Evolutionary conservation across 92 coral and sea anemone genomes (phyloP), one percentile per base, ranked within the genome.

Genomic region (Hydrozoanthus gracilis): DNA sequence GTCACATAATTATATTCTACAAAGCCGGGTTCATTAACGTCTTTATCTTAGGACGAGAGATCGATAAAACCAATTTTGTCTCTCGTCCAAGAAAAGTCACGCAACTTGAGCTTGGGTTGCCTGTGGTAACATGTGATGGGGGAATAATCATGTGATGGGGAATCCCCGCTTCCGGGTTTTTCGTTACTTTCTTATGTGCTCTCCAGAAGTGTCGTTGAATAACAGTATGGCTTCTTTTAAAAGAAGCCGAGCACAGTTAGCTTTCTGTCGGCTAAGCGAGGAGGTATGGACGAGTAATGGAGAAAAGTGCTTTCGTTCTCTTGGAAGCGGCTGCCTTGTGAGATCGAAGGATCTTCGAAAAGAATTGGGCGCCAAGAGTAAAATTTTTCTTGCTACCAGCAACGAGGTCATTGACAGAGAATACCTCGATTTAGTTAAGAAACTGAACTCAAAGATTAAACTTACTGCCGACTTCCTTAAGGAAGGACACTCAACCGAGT

Each of bases 221-320:
- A 27, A 0, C 3, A 68, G 47, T 3, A 68, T 68, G 73, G 73
- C 13, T 68, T 68, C 17, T 65, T 20, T 48, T 14, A 49, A 64
- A 17, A 16, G 85, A 16, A 47, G 55, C 56, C 69, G 5, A 10
- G 18, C 58, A 64, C 17, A 64, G 7, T n/a, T 65, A 62, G 74
- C 85, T 12, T 45, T 80, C 48, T 80, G 85, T 60, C 17, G 85
- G 54, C 46, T 80, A 3, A 80, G 85, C 60, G 85, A 80, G 74
- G 74, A 80, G 46, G 35, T 65, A 9, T 51, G 27, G 12, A 51
- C 50, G n/a, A 4, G 54, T 7, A 80, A 80, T 80, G 85, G 85
- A 17, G 69, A 49, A 2, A 65, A 12, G 4, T 51, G 16, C 8
- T 80, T 62, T 46, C 9, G 18, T 17, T 64, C 85, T 3, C 74